Base-by-base conservation (phyloP, 2,888 invertebrate species). In the Aphidoletes aphidimyza region DNA sequence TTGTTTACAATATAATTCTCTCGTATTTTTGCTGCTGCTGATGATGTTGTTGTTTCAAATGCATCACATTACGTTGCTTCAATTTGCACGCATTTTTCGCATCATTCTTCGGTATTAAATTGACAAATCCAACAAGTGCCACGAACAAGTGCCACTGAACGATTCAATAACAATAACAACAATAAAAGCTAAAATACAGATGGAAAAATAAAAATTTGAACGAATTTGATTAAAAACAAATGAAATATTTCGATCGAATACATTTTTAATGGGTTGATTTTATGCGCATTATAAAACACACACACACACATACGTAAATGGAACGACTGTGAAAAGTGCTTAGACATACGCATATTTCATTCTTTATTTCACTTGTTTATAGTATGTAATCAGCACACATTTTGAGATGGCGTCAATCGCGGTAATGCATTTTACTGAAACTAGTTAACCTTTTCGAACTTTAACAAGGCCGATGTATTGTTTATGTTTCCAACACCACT, bases 341-440 rank as follows among this genome's bases (percentile, higher is more conserved):
- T 69, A 69, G 69, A 69, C 69, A 14, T 30, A 69, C 69, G 69
- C 69, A 30, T 30, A 14, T 54, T 22, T 54, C 5, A 3, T 54
- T 54, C 22, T 5, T 5, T 54, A 3, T 26, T 5, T 54, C 11
- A 2, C 11, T 54, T 54, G 3, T 54, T 54, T 54, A 22, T 2
- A 22, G 3, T 69, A 69, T 30, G 30, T 17, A 69, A 69, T 69
- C 69, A 69, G 69, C 69, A 69, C 69, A n/a, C n/a, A 69, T 30
- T 69, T 69, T 69, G 69, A 69, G 69, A 69, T 69, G 69, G 69
- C 69, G 69, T 69, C 69, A 69, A 69, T 69, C 69, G 69, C 69
- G 69, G 69, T 69, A 30, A 69, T 69, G 69, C 34, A 69, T 69
- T 69, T 69, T 69, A 14, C 17, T 69, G 30, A 69, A 69, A 69